A percentile compares a stretch with the other conserved stretches of the same genome.
Conservation (phyloP, 2,888 invertebrate species). For the Ctena decussata region DNA sequence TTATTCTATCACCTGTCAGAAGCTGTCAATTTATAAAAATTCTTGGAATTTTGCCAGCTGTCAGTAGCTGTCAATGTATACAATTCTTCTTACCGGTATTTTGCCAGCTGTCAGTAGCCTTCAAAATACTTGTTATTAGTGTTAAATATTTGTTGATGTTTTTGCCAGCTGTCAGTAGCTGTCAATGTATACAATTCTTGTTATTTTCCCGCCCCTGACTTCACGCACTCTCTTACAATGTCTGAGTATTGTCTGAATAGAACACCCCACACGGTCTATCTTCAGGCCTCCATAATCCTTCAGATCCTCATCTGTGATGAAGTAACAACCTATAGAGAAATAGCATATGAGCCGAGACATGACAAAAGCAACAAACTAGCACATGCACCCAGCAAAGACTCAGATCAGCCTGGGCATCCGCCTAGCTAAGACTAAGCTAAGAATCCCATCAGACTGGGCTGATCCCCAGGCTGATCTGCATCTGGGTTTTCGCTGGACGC, state of each 20-base stretch:
- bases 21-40: too few relatives aligned
- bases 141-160: too few relatives aligned
- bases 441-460: neutral
- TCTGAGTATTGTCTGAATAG: constrained; percentile 83
- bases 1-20: too few relatives aligned
- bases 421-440: too few relatives aligned
- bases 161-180: constrained; percentile 56
- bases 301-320: constrained; percentile 84
- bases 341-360: neutral
- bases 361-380: neutral
- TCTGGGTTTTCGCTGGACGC: too few relatives aligned
- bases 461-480: neutral
- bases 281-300: constrained; percentile 80
- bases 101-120: too few relatives aligned
- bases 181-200: constrained; percentile 78
- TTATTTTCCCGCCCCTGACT: constrained; percentile 81
- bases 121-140: too few relatives aligned
- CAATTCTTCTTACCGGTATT: too few relatives aligned
- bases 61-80: too few relatives aligned
- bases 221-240: constrained; percentile 85
- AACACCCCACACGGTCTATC: constrained; percentile 76
- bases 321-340: constrained; percentile 80
- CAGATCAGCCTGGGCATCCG: too few relatives aligned
- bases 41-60: too few relatives aligned
- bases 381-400: too few relatives aligned